phyloP scores from a whole-genome alignment of 2,888 invertebrate genomes.

The Scrobipalpa costella region DNA sequence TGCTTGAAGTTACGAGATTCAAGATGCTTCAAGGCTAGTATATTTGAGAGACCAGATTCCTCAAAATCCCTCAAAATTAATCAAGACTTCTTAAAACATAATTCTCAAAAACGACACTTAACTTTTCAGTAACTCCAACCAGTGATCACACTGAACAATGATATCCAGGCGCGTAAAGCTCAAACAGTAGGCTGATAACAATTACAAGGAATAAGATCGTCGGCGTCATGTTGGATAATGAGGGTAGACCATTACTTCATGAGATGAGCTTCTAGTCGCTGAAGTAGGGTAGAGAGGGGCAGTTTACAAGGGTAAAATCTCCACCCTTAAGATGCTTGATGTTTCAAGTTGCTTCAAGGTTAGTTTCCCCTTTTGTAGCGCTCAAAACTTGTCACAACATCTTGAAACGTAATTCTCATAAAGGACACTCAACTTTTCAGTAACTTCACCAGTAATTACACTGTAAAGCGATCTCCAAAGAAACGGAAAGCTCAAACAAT shows the following conservation, averaged over 20 bases:
- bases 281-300: no score
- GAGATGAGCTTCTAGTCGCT: background rate
- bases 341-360: background rate
- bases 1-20: no score
- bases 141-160: background rate
- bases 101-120: no score
- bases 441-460: background rate
- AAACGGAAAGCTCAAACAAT: conserved; percentile 42
- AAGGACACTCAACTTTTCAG: no score
- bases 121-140: background rate
- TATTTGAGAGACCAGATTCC: no score
- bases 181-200: conserved; percentile 59
- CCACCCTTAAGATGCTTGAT: no score
- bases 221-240: conserved; percentile 52
- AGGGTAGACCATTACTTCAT: conserved; percentile 4
- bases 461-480: background rate
- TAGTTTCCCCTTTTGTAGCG: no score
- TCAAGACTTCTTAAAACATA: no score
- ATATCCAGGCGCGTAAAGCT: background rate
- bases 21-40: background rate
- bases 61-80: no score
- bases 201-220: conserved; percentile 65
- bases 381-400: no score
- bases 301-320: no score
- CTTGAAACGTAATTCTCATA: no score